Percentiles rank a stretch among this genome's conserved stretches.
These are phyloP conservation scores for Eupithecia pulchellata DNA, from an alignment of 2,888 invertebrate genomes.

Conservation along the genomic window DNA sequence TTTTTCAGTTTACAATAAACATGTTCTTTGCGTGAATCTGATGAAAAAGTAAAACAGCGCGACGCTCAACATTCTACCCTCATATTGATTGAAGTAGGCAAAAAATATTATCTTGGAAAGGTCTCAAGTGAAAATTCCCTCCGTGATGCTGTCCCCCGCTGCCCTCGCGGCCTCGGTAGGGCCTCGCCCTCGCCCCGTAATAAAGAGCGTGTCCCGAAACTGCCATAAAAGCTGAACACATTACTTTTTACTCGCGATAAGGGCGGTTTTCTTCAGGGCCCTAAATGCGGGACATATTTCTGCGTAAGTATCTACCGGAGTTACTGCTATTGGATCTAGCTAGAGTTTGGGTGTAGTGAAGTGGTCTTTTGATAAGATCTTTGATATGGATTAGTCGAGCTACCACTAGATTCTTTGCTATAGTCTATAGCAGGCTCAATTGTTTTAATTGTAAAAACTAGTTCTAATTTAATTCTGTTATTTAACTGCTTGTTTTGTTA, in stretches of 20 bases:
- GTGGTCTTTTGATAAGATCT: neutral
- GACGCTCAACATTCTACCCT: neutral
- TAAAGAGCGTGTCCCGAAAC: slow-evolving; percentile 84
- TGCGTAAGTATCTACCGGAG: slow-evolving; percentile 44
- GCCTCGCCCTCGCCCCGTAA: slow-evolving; percentile 76
- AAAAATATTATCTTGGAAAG: neutral
- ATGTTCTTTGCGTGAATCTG: too few relatives aligned
- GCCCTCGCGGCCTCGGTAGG: slow-evolving; percentile 44
- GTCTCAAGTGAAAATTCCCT: slow-evolving; percentile 5
- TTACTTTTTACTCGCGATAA: slow-evolving; percentile 85
- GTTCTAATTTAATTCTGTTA: too few relatives aligned
- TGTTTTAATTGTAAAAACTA: too few relatives aligned
- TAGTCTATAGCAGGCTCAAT: too few relatives aligned
- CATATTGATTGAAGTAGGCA: neutral
- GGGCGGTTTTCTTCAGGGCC: slow-evolving; percentile 65
- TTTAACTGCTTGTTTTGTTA: too few relatives aligned
- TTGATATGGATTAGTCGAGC: too few relatives aligned
- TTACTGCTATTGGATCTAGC: slow-evolving; percentile 37
- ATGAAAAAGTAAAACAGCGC: too few relatives aligned
- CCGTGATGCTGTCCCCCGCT: slow-evolving; percentile 45
- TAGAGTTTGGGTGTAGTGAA: slow-evolving; percentile 27
- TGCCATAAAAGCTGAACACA: slow-evolving; percentile 83
- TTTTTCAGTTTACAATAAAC: too few relatives aligned
- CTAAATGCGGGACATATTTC: slow-evolving; percentile 63
- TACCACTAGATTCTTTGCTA: too few relatives aligned